Conservation (phyloP, 2,888 invertebrate genomes). For the Cynaeus angustus region DNA sequence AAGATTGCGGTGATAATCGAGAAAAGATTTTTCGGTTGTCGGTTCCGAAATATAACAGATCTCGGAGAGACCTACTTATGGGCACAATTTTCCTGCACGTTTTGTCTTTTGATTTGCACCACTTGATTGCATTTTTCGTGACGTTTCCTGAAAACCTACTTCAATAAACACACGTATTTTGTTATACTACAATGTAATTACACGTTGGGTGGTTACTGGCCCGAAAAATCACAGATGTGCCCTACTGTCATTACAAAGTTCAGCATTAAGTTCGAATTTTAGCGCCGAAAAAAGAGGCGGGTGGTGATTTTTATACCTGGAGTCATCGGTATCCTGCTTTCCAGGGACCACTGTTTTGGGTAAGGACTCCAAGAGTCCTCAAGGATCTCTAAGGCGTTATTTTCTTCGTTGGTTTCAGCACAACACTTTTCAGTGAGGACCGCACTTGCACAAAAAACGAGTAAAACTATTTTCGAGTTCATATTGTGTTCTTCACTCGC, state of each 20-base stretch:
- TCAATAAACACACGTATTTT: conserved; percentile 34
- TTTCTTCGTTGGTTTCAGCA: conserved; percentile 48
- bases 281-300: background rate
- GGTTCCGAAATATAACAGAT: background rate
- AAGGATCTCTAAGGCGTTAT: conserved; percentile 55
- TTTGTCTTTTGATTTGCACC: conserved; percentile 30
- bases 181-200: conserved; percentile 30
- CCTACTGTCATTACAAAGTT: background rate
- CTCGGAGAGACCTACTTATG: conserved; percentile 4
- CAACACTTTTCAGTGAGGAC: conserved; percentile 47
- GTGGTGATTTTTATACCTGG: conserved; percentile 54
- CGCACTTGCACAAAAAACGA: conserved; percentile 43
- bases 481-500: conserved; percentile 51
- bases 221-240: conserved; percentile 14
- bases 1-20: background rate
- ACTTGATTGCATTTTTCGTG: conserved; percentile 24
- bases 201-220: conserved; percentile 31
- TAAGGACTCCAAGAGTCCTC: conserved; percentile 61
- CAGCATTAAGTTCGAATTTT: background rate
- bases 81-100: conserved; percentile 14
- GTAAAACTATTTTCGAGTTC: conserved; percentile 52
- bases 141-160: conserved; percentile 39
- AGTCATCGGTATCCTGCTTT: conserved; percentile 66
- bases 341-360: conserved; percentile 63
- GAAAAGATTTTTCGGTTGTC: conserved; percentile 4